Conservation (phyloP, 92 coral and sea anemone genomes). For the Paragorgia papillata region DNA sequence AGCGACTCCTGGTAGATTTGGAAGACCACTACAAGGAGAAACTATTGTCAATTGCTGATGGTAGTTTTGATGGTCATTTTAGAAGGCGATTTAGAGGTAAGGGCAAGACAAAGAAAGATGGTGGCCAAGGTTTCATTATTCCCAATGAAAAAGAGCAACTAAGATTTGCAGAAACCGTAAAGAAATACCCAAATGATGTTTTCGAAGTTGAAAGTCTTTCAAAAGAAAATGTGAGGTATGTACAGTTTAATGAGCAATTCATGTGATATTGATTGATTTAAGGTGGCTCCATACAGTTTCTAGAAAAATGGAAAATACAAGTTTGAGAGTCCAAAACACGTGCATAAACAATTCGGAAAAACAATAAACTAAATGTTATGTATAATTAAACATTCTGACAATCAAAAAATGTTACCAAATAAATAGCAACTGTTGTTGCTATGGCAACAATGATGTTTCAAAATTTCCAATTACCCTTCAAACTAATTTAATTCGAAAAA, state of each 20-base stretch:
- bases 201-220: slow-evolving; percentile 63
- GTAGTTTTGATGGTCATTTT: slow-evolving; percentile 67
- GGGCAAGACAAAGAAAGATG: slow-evolving; percentile 34
- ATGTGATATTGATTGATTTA: neutral
- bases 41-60: slow-evolving; percentile 65
- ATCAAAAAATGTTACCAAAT: no score
- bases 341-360: no score
- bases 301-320: no score
- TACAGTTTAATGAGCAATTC: neutral
- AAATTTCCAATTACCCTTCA: no score
- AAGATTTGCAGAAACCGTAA: slow-evolving; percentile 43
- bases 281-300: no score
- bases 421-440: no score
- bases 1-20: slow-evolving; percentile 55
- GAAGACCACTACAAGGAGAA: slow-evolving; percentile 62
- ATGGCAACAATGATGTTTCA: no score
- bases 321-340: no score
- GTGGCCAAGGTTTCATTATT: slow-evolving; percentile 53
- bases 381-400: no score
- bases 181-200: slow-evolving; percentile 53
- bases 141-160: slow-evolving; percentile 53
- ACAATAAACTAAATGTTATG: no score
- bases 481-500: no score
- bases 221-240: slow-evolving; percentile 16
- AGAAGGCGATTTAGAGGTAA: slow-evolving; percentile 61